Evolutionary conservation across 35 echinoderm and acorn worm genomes (phyloP), one percentile per base, ranked within the genome.

Genomic region (Ophiothrix spiculata): DNA sequence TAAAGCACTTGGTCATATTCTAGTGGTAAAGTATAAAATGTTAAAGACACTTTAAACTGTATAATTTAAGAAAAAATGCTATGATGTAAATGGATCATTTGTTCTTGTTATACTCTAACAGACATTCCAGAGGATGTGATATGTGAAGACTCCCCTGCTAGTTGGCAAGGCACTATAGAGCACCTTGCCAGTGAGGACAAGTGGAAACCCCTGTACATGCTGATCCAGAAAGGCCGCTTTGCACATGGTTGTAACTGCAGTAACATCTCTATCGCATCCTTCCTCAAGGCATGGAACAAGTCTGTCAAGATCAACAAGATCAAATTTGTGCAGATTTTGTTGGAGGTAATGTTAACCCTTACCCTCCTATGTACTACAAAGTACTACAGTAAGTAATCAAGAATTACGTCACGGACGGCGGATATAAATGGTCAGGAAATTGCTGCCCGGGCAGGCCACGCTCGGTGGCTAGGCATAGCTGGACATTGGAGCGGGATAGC

Each of bases 111-210:
- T 69, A 33, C 0, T 39, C 11, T 76, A 56, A 8, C 77, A 88
- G 86, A 88, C 36, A 80, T 88, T 11, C 33, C 76, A 38, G 29
- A 16, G 21, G 23, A 56, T 14, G 42, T 79, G 35, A 41, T 64
- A 56, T 76, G 86, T 25, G 29, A 11, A 2, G 77, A 37, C 17
- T 37, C 42, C 28, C 86, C 86, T 2, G 37, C 86, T 4, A 64
- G 28, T 78, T 88, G 86, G 86, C 37, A 88, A 28, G 21, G 56
- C 25, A 69, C 77, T 2, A 60, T 88, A 45, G 37, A 80, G 6
- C 75, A 80, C 1, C 37, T 80, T 13, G 76, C 77, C 0, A 31
- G 31, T 4, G 33, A 56, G 37, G 16, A 80, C 39, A 35, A 79
- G 35, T 88, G 86, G 86, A 56, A 36, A 35, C 46, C 37, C 16